phyloP scores from a whole-genome alignment of 2,797 vertebrate species.

The Odontamblyopus lacepedii region DNA sequence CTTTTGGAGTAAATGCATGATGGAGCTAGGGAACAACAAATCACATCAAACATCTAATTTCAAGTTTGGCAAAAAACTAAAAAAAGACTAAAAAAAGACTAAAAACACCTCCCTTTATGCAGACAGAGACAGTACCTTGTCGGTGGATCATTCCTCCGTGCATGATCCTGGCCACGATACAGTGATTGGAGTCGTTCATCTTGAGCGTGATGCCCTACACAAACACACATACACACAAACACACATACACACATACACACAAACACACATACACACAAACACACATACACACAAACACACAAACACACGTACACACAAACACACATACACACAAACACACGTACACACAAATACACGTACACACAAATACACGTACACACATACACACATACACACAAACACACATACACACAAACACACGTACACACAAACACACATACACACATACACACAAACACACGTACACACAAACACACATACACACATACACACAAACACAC shows the following conservation, averaged over 20 bases:
- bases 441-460: no score
- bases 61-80: neutral
- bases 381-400: no score
- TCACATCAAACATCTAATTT: neutral
- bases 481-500: no score
- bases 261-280: no score
- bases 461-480: no score
- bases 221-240: neutral
- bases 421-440: no score
- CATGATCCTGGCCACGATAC: constrained; percentile 98
- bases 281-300: no score
- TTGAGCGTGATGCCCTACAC: constrained; percentile 94
- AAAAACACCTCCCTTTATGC: neutral
- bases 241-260: neutral
- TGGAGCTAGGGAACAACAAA: neutral
- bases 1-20: neutral
- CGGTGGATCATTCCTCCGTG: constrained; percentile 98
- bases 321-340: no score
- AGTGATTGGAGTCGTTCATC: constrained; percentile 97
- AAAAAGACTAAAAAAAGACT: neutral
- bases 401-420: no score
- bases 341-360: no score
- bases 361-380: no score
- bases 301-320: no score
- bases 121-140: constrained; percentile 82